Conservation (phyloP, 2,797 vertebrate species). For the Nyctibius grandis region DNA sequence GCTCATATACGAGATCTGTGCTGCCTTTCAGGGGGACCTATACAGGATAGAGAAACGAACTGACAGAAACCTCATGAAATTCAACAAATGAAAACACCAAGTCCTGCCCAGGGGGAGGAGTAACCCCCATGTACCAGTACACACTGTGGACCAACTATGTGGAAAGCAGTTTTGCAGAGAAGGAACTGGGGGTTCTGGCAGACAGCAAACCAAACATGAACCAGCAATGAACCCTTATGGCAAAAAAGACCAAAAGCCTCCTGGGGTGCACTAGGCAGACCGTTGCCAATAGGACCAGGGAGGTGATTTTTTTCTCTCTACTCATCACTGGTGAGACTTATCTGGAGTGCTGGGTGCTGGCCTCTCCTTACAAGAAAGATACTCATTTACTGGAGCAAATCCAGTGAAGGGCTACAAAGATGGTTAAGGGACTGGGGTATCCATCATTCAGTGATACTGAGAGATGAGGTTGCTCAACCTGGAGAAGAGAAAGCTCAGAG, state of each 20-base stretch:
- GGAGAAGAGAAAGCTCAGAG: not conserved
- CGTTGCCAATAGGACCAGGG: not conserved
- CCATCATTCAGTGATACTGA: not conserved
- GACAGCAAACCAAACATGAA: not conserved
- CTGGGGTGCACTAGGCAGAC: not conserved
- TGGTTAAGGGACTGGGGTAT: accelerated
- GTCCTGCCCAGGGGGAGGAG: not conserved
- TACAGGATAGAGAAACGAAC: not conserved
- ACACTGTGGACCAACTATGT: accelerated
- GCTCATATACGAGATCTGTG: not conserved
- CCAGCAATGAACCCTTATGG: not conserved
- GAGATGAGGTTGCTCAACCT: not conserved
- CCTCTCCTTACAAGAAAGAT: not conserved
- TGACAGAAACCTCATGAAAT: not conserved
- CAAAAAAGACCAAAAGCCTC: not conserved
- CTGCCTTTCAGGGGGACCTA: not conserved
- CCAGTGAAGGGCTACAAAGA: not conserved
- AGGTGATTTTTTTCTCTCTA: not conserved
- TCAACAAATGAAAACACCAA: not conserved
- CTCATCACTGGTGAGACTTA: not conserved
- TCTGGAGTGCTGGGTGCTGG: not conserved
- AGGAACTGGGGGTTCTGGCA: not conserved
- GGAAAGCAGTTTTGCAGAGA: not conserved
- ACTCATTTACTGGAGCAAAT: not conserved
- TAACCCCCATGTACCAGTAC: no score